Evolutionary conservation across 2,113 vertebrate species (phyloP).

Genomic region (Oenanthe oenanthe): DNA sequence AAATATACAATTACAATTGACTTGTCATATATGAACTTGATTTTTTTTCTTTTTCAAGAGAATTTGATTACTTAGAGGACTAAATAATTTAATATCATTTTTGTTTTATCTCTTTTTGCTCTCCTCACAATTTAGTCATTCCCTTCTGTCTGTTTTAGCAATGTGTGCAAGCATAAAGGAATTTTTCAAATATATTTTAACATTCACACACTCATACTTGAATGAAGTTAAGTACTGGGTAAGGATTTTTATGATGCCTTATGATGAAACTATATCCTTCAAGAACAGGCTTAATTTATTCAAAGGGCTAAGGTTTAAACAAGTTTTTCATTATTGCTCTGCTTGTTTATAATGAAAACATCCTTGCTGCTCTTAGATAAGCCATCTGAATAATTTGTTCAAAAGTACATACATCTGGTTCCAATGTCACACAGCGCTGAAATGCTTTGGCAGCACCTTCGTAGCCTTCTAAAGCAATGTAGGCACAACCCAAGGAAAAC

Average conservation of each 20-base stretch:
- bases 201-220: neutral
- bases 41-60: neutral
- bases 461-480: constrained; percentile 88
- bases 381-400: neutral
- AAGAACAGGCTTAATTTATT: neutral
- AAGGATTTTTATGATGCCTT: constrained; percentile 10
- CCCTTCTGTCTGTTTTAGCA: neutral
- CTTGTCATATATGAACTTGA: neutral
- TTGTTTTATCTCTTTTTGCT: neutral
- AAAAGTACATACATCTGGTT: constrained; percentile 89
- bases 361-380: constrained; percentile 51
- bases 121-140: neutral
- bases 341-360: constrained; percentile 35
- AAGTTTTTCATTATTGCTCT: constrained; percentile 44
- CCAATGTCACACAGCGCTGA: constrained; percentile 91
- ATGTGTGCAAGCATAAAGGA: neutral
- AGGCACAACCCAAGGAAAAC: constrained; percentile 96
- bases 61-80: neutral
- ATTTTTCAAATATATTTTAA: neutral
- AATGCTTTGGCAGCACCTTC: constrained; percentile 92
- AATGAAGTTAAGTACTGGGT: neutral
- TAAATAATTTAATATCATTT: neutral
- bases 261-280: constrained; percentile 8
- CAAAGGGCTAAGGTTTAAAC: neutral
- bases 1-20: neutral